These are phyloP conservation scores for Proteles cristata DNA, from an alignment of 2,113 vertebrate genomes.

Conservation along the genomic window DNA sequence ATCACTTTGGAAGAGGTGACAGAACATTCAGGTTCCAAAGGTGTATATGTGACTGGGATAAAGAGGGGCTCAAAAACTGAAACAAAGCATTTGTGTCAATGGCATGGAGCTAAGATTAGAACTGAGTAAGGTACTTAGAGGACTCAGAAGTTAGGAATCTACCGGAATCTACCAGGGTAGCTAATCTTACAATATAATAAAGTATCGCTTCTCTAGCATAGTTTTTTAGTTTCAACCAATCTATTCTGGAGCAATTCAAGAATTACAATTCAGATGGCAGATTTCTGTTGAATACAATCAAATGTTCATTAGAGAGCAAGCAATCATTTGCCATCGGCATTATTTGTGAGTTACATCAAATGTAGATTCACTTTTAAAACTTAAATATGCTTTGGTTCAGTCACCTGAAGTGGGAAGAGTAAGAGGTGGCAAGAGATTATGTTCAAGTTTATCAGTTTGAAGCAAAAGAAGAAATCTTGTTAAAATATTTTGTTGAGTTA, in stretches of 20 bases:
- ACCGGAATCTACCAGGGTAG: not conserved
- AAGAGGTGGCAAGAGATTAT: slow-evolving; percentile 47
- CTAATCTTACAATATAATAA: not conserved
- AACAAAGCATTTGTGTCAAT: not conserved
- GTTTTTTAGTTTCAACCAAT: not conserved
- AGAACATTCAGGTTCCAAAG: not conserved
- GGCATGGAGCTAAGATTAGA: not conserved
- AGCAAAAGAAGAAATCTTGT: slow-evolving; percentile 39
- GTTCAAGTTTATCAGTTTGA: slow-evolving; percentile 42
- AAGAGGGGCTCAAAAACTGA: not conserved
- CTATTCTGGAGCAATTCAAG: slow-evolving; percentile 28
- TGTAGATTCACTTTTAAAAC: slow-evolving; percentile 31
- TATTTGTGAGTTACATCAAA: slow-evolving; percentile 3
- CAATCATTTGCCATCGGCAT: slow-evolving; percentile 39
- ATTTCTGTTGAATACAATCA: slow-evolving; percentile 29
- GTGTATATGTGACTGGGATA: not conserved
- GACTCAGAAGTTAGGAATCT: slow-evolving; percentile 4
- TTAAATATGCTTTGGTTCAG: slow-evolving; percentile 47
- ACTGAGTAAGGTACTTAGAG: not conserved
- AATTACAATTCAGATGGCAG: not conserved
- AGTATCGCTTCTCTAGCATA: not conserved
- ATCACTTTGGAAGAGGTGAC: not conserved
- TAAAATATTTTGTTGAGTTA: slow-evolving; percentile 28
- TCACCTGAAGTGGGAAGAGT: not conserved
- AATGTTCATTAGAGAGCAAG: slow-evolving; percentile 22